These are phyloP conservation scores for Crossaster papposus DNA, from an alignment of 53 echinoderm and acorn worm genomes.

Conservation along the genomic window DNA sequence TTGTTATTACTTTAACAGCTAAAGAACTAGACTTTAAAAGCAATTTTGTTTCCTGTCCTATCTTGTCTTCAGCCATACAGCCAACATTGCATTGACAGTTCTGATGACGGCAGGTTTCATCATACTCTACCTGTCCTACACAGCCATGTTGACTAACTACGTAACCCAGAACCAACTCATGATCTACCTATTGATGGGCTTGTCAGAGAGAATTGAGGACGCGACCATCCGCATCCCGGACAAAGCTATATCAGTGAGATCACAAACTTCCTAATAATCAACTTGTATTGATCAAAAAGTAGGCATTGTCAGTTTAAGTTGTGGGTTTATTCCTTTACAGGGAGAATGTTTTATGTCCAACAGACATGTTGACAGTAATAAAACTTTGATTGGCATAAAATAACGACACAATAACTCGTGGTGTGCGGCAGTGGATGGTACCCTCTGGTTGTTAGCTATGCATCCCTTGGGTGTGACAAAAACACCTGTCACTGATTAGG, in stretches of 20 bases:
- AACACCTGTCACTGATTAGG: no score
- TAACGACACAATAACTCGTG: no score
- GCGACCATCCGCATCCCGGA: constrained; percentile 29
- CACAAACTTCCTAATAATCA: not conserved
- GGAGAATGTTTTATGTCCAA: no score
- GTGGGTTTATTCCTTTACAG: no score
- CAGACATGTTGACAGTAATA: no score
- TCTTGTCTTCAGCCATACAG: constrained; percentile 2
- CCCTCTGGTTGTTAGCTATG: no score
- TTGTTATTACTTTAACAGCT: no score
- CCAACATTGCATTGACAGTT: constrained; percentile 10
- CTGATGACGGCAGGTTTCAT: constrained; percentile 48
- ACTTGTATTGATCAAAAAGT: not conserved
- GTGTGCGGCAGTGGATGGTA: no score
- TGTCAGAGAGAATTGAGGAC: constrained; percentile 45
- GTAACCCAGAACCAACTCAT: constrained; percentile 51
- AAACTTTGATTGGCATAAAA: no score
- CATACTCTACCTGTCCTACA: constrained; percentile 42
- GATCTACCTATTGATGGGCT: constrained; percentile 39
- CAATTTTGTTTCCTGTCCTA: not conserved
- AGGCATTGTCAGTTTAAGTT: not conserved
- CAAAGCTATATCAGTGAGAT: constrained; percentile 36
- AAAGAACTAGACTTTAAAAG: no score
- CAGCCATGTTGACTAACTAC: constrained; percentile 50
- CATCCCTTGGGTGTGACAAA: no score